These are phyloP conservation scores for Drosophila affinis DNA, from an alignment of 2,888 invertebrate genomes.

Conservation along the genomic window DNA sequence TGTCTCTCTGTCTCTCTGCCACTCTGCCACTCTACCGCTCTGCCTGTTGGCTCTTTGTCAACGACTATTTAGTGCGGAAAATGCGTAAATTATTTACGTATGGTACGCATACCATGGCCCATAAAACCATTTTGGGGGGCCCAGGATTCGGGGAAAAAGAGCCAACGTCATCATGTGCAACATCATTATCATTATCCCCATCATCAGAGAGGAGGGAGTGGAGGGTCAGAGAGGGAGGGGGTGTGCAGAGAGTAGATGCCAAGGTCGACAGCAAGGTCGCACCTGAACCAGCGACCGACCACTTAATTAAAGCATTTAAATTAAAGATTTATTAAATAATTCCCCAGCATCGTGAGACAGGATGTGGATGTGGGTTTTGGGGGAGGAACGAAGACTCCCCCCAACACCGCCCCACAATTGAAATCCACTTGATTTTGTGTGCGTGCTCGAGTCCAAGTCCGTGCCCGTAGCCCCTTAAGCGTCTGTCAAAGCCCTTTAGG, in stretches of 20 bases:
- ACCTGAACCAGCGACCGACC: constrained; percentile 12
- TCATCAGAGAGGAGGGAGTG: constrained; percentile 13
- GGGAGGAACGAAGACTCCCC: constrained; percentile 20
- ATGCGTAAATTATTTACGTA: constrained; percentile 68
- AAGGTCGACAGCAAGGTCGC: constrained; percentile 69
- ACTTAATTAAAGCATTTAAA: constrained; percentile 70
- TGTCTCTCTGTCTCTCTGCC: constrained; percentile 5
- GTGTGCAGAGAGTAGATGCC: constrained; percentile 27
- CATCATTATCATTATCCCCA: constrained; percentile 23
- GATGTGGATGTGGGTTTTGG: constrained; percentile 3
- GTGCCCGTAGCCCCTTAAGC: constrained; percentile 45
- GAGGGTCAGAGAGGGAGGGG: constrained; percentile 9
- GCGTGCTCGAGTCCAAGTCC: constrained; percentile 72
- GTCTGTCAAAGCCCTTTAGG: constrained; percentile 55
- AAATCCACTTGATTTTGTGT: constrained; percentile 73
- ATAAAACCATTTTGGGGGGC: constrained; percentile 49
- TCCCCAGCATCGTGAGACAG: constrained; percentile 30
- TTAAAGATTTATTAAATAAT: constrained; percentile 72
- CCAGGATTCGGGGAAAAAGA: constrained; percentile 30
- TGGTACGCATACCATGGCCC: constrained; percentile 12
- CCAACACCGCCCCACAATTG: constrained; percentile 58
- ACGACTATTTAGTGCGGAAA: constrained; percentile 73
- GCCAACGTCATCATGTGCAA: constrained; percentile 28
- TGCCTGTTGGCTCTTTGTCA: constrained; percentile 52
- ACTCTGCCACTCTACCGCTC: constrained; percentile 13